Evolutionary conservation across 1,140 invertebrate species (phyloP), one percentile per base, ranked within the genome.

Genomic region (Venturia canescens): DNA sequence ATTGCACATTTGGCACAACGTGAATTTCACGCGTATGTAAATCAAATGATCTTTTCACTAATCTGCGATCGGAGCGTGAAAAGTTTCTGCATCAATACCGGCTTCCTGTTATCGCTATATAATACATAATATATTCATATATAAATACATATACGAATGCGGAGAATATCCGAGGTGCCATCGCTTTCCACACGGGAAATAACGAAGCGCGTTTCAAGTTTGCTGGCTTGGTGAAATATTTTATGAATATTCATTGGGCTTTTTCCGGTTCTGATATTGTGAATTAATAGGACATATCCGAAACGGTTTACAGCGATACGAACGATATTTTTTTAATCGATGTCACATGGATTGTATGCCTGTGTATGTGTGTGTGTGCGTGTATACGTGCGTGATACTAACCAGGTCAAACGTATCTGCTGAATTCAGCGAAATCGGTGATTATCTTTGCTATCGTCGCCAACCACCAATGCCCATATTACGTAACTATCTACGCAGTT

Each of bases 241-340:
- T 34, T 34, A 70, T 70, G 29, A 70, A 70, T 70, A 70, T 70
- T 70, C 29, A 34, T 70, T 18, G 27, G 7, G 63, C 63, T 67
- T 67, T 31, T 67, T 26, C 63, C 26, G 13, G 27, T 15, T 26
- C 15, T 5, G 26, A 67, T 67, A 70, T 70, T 31, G 67, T 34
- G 67, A 70, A 34, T 70, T 34, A 70, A 70, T 70, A 34, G 67
- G 67, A 57, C 4, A 70, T 70, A 70, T 34, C 27, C 29, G 67
- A 9, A 70, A 31, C 29, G 67, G 67, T 13, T 70, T 70, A 34
- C 67, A 31, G 13, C 29, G 67, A 70, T 34, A n/a, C 18, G 7
- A 34, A 18, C 26, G 67, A 70, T 70, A n/a, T 34, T 70, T 70
- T 48, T 72, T 50, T 21, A 72, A 48, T 48, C 50, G 23, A 38